Conservation (phyloP, 2,113 vertebrate genomes). For the Phalacrocorax pelagicus region DNA sequence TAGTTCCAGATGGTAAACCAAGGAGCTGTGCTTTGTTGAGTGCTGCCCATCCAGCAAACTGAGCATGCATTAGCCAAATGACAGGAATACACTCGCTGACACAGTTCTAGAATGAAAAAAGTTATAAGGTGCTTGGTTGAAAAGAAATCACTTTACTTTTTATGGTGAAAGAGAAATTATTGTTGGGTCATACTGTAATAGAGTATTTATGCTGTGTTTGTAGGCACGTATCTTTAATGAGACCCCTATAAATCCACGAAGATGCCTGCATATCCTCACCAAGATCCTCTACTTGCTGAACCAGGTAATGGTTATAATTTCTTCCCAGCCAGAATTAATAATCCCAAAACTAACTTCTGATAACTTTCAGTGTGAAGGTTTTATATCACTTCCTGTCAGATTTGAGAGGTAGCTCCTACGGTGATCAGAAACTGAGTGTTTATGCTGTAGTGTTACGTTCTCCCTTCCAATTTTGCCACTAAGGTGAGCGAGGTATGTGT, state of each 20-base stretch:
- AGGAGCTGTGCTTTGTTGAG: neutral
- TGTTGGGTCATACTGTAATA: rapidly evolving
- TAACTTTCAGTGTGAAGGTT: neutral
- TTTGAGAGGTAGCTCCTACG: neutral
- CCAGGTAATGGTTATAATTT: slow-evolving; percentile 76
- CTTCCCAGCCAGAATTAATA: neutral
- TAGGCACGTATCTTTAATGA: slow-evolving; percentile 97
- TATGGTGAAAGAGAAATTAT: neutral
- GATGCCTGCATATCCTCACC: slow-evolving; percentile 98
- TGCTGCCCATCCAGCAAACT: neutral
- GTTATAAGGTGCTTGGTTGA: neutral
- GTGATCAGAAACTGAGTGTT: neutral
- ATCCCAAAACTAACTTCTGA: neutral
- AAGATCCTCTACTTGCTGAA: slow-evolving; percentile 98
- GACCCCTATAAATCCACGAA: slow-evolving; percentile 94
- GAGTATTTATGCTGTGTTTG: neutral
- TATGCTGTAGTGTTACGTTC: neutral
- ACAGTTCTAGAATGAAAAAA: neutral
- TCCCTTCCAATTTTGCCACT: neutral
- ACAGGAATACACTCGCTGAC: neutral
- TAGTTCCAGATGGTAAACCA: neutral
- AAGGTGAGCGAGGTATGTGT: neutral
- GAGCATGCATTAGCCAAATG: neutral
- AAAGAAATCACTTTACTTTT: neutral
- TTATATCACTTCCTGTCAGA: neutral